Base-by-base conservation (phyloP, 2,888 invertebrate species). In the Argynnis bischoffii region DNA sequence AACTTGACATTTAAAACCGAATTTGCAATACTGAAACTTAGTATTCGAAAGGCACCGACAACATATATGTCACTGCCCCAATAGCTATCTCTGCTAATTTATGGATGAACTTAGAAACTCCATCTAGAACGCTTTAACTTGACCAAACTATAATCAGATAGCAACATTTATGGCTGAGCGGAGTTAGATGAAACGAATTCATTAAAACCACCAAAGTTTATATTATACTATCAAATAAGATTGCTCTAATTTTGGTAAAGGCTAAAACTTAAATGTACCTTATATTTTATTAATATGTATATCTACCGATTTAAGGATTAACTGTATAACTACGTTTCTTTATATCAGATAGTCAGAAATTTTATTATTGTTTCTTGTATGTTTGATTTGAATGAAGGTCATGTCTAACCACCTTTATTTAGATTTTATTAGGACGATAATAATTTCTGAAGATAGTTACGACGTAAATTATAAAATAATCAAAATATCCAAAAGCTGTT, bases 71-170 rank as follows among this genome's bases (percentile, higher is more conserved):
- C 60, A 67, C 41, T 55, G 46, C 60, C 48, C 54, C 60, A 63
- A 67, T 63, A 67, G 16, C 61, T 47, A 59, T 60, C 61, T 50
- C 59, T 72, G 72, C 70, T 77, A 78, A 78, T 77, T 78, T 76
- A 78, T 78, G 77, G 68, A 72, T 70, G 60, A 76, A 76, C 76
- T 78, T 77, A 66, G 65, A 51, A 65, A 65, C 65, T 69, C 61
- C 56, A 69, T 69, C 69, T 56, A 55, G 59, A 68, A 64, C 50
- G 64, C 18, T 65, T 55, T 61, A 61, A 69, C 60, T 65, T 69
- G 65, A 69, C 69, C 69, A 35, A 68, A 68, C 64, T 64, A 50
- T 59, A 60, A 55, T 60, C 60, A 66, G 59, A 60, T 60, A 57
- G 65, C 47, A 21, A 50, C 51, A 55, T 55, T 67, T 67, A 67